phyloP scores from a whole-genome alignment of 2,113 vertebrate species.

The Calonectris borealis region DNA sequence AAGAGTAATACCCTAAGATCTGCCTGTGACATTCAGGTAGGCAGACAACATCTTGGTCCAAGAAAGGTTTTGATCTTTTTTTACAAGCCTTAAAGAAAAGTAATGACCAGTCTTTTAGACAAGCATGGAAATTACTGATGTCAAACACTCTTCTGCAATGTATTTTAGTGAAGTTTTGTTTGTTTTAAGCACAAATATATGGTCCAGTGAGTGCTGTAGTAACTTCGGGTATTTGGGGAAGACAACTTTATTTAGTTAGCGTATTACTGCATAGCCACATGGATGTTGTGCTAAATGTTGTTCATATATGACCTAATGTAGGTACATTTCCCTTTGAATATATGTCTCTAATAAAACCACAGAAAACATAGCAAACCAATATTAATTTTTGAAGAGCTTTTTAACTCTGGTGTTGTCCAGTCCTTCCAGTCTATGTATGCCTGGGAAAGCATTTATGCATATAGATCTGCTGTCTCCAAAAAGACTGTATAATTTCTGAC shows the following conservation, averaged over 20 bases:
- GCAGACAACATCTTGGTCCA: not conserved
- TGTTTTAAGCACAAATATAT: not conserved
- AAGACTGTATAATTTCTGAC: not conserved
- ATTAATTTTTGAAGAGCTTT: not conserved
- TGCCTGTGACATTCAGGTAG: not conserved
- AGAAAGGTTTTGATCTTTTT: constrained; percentile 6
- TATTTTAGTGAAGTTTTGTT: not conserved
- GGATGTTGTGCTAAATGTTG: not conserved
- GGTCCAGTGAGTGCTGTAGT: not conserved
- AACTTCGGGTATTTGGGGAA: not conserved
- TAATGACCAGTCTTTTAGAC: not conserved
- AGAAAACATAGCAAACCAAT: not conserved
- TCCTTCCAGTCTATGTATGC: not conserved
- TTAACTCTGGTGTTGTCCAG: not conserved
- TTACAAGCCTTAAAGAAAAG: not conserved
- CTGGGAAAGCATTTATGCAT: not conserved
- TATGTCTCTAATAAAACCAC: not conserved
- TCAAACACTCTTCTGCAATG: not conserved
- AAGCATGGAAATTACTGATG: not conserved
- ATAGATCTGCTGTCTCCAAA: not conserved
- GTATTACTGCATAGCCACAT: not conserved
- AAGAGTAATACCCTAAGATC: not conserved
- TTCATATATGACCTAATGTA: not conserved
- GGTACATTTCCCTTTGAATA: constrained; percentile 31
- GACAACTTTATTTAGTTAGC: constrained; percentile 15